Evolutionary conservation across 2,113 vertebrate genomes (phyloP), one percentile per base, ranked within the genome.

Genomic region (Podiceps cristatus): DNA sequence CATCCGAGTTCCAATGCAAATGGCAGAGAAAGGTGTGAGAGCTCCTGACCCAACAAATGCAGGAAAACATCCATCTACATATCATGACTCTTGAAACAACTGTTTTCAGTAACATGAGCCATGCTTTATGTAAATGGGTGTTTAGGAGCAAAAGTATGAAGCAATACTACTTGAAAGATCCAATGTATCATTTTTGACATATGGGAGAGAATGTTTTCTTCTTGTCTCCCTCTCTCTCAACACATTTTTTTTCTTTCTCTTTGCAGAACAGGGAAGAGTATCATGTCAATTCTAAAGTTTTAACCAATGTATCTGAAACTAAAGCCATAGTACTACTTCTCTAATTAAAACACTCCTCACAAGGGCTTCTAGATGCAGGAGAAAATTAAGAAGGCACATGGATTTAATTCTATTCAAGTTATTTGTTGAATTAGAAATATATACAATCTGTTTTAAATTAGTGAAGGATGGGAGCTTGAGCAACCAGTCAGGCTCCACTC

Each of bases 301-400:
- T 77, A 96, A 93, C 93, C 35, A 83, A 19, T 53, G 64, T 63
- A 95, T 94, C 73, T 81, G 66, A 96, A 96, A 95, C 82, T 89
- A 90, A 95, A 97, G 40, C 33, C 42, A 64, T 56, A 35, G n/a
- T 88, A 49, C 91, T 91, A 90, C 93, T 96, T 94, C 86, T 93
- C 98, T 97, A 97, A 98, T 98, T 98, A 98, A 98, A 97, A 31
- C 25, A 64, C 47, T 72, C 89, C 96, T 95, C 87, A 18, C 9
- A 81, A 94, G 92, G 71, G 45, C 27, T 56, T 88, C 73, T 78
- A 95, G 91, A 87, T 95, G 77, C n/a, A 82, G 45, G 29, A 96
- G 84, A 58, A 96, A 94, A 93, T 84, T 69, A 94, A 58, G 25
- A 77, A 96, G 59, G 59, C 44, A 47, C 4, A 42, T 44, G 69